Percentiles rank a stretch among this genome's conserved stretches.
Evolutionary conservation across 2,888 invertebrate genomes (phyloP).

Genomic region (Acholoe squamosa): DNA sequence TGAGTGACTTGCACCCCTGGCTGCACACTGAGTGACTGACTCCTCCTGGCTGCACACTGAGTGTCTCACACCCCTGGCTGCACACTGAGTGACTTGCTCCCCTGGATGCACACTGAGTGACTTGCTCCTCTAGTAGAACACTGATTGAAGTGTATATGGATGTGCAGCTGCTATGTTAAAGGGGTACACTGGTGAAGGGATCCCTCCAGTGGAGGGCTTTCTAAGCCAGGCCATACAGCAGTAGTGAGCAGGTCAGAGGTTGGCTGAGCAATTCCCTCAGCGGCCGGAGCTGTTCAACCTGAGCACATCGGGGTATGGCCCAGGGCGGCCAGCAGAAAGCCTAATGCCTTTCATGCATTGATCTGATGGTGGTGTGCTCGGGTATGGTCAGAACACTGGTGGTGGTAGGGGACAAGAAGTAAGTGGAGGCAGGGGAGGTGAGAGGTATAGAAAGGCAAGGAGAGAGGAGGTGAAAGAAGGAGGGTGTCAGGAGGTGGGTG

Average conservation of each 20-base stretch:
- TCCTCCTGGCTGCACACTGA: too few species aligned
- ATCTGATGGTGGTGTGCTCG: not conserved
- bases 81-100: too few species aligned
- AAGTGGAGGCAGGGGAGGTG: not conserved
- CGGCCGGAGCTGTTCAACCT: not conserved
- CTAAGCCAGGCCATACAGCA: not conserved
- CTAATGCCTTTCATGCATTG: conserved; percentile 29
- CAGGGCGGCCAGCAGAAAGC: not conserved
- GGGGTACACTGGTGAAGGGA: too few species aligned
- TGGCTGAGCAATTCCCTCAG: conserved; percentile 8
- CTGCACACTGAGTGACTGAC: too few species aligned
- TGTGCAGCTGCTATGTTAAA: too few species aligned
- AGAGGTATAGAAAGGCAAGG: not conserved
- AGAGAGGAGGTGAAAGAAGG: not conserved
- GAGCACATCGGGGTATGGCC: not conserved
- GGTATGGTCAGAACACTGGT: not conserved
- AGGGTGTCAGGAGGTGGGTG: too few species aligned
- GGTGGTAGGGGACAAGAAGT: not conserved
- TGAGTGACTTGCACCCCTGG: too few species aligned
- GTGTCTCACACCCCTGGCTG: too few species aligned
- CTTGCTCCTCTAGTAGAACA: too few species aligned
- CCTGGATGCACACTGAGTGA: too few species aligned
- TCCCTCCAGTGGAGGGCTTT: not conserved
- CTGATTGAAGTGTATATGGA: too few species aligned
- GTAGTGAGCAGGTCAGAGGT: conserved; percentile 4